These are phyloP conservation scores for Pteruthius melanotis DNA, from an alignment of 2,113 vertebrate genomes.

Conservation along the genomic window DNA sequence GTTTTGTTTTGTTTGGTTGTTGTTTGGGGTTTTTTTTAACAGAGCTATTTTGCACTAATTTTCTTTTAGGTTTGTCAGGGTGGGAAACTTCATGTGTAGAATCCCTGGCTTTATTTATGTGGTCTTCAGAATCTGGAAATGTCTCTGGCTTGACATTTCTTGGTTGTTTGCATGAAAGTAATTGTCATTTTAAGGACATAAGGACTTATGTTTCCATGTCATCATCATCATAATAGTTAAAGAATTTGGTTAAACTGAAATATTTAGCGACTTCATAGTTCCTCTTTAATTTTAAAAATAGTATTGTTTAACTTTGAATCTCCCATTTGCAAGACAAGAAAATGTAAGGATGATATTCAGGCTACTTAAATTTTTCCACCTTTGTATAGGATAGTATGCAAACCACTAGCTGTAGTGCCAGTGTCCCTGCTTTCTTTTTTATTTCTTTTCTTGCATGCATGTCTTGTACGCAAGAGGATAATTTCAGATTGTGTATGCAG, in stretches of 20 bases:
- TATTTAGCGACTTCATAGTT: background rate
- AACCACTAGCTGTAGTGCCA: background rate
- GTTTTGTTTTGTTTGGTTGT: background rate
- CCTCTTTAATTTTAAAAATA: background rate
- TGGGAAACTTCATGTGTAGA: background rate
- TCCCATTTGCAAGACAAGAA: background rate
- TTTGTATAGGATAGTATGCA: background rate
- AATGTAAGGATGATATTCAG: background rate
- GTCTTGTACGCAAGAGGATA: background rate
- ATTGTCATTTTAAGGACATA: background rate
- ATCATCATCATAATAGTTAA: background rate
- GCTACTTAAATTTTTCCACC: background rate
- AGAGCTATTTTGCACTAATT: background rate
- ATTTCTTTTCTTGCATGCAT: background rate
- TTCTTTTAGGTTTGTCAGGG: background rate
- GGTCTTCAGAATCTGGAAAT: background rate
- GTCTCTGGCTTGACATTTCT: background rate
- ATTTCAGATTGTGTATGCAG: background rate
- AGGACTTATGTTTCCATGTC: rapidly evolving
- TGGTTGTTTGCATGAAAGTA: background rate
- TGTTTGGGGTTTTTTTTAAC: background rate
- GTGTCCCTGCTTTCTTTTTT: background rate
- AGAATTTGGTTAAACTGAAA: background rate
- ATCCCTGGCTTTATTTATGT: background rate
- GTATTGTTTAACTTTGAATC: background rate